phyloP scores from a whole-genome alignment of 2,888 invertebrate species.

The Alloscopus bannaensis region DNA sequence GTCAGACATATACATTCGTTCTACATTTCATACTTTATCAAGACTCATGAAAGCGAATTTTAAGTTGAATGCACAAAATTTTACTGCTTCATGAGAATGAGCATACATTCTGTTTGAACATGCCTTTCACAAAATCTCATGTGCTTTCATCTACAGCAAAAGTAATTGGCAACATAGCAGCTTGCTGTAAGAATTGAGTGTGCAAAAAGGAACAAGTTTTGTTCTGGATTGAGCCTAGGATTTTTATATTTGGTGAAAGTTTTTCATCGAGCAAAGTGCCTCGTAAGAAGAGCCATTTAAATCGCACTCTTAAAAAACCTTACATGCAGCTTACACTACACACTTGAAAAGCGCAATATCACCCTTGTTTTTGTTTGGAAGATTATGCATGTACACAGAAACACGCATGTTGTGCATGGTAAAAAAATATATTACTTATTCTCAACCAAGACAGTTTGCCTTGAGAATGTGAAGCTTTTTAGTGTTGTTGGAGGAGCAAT shows the following conservation, averaged over 20 bases:
- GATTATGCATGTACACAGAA: not conserved
- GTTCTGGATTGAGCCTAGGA: too few species aligned
- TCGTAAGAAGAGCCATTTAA: conserved; percentile 13
- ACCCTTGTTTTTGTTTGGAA: not conserved
- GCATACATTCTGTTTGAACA: too few species aligned
- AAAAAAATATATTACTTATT: not conserved
- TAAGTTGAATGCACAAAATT: not conserved
- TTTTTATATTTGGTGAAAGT: too few species aligned
- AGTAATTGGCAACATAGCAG: too few species aligned
- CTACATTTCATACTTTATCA: not conserved
- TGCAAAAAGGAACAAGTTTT: too few species aligned
- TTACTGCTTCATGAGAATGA: too few species aligned
- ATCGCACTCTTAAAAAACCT: conserved; percentile 9
- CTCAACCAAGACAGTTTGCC: not conserved
- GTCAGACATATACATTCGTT: not conserved
- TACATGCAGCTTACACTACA: too few species aligned
- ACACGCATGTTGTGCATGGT: not conserved
- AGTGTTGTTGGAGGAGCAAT: not conserved
- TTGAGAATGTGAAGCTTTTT: not conserved
- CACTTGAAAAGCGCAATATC: not conserved
- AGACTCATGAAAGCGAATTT: not conserved
- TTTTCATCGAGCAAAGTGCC: conserved; percentile 12
- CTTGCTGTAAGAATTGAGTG: too few species aligned
- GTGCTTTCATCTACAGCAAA: too few species aligned
- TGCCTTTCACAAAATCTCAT: not conserved